Percentiles rank a stretch among this genome's conserved stretches.
phyloP scores from a whole-genome alignment of 2,888 invertebrate genomes.

The Chelonus formosanus region DNA sequence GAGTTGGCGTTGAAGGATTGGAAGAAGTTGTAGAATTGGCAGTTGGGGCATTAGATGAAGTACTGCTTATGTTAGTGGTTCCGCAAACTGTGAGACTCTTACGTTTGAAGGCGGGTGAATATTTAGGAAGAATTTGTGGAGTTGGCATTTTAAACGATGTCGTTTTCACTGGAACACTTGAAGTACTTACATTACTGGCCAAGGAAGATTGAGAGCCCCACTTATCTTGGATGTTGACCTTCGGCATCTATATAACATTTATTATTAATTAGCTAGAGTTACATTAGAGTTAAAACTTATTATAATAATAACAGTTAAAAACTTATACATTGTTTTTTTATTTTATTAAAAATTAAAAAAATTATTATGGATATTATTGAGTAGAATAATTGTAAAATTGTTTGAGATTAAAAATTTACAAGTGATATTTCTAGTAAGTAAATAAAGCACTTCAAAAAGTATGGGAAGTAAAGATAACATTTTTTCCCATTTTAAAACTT shows the following conservation, averaged over 20 bases:
- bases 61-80: constrained; percentile 39
- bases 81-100: constrained; percentile 76
- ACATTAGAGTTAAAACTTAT: too few species aligned
- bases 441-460: too few species aligned
- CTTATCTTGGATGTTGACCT: constrained; percentile 56
- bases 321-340: constrained; percentile 10
- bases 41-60: too few species aligned
- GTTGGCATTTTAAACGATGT: constrained; percentile 60
- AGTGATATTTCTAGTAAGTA: too few species aligned
- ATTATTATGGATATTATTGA: too few species aligned
- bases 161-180: constrained; percentile 52
- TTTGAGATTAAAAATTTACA: too few species aligned
- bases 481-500: too few species aligned
- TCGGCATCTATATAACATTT: constrained; percentile 48
- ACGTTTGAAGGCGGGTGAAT: constrained; percentile 83
- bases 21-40: constrained; percentile 31
- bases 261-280: too few species aligned
- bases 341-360: too few species aligned
- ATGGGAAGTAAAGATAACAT: too few species aligned
- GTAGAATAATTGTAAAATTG: too few species aligned
- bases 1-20: constrained; percentile 32
- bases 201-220: constrained; percentile 61
- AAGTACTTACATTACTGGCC: constrained; percentile 55
- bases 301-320: too few species aligned
- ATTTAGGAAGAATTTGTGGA: constrained; percentile 74